Conservation (phyloP, 2,797 vertebrate species). For the Falco biarmicus region DNA sequence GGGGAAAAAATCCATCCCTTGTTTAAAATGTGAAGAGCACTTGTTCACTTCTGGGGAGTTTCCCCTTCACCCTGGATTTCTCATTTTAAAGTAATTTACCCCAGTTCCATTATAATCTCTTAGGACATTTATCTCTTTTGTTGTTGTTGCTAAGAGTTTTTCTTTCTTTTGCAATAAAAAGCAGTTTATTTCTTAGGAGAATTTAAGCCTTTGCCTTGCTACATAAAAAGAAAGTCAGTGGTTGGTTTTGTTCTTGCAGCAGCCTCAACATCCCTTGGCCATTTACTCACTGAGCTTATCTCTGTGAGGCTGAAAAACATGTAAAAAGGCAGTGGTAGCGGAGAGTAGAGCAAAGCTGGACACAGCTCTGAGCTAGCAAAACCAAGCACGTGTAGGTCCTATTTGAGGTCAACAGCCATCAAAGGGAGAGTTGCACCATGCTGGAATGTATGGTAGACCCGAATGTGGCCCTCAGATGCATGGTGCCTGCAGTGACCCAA, state of each 20-base stretch:
- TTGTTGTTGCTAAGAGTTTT: slow-evolving; percentile 29
- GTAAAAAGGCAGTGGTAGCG: background rate
- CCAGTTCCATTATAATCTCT: slow-evolving; percentile 12
- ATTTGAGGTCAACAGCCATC: background rate
- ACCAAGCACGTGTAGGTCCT: accelerated
- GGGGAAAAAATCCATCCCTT: background rate
- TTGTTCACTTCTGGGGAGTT: slow-evolving; percentile 59
- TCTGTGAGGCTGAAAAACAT: background rate
- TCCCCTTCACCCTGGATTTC: slow-evolving; percentile 7
- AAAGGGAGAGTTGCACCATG: background rate
- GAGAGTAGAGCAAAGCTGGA: background rate
- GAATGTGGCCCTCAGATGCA: background rate
- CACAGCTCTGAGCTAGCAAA: background rate
- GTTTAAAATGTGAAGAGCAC: slow-evolving; percentile 58
- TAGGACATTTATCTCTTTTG: slow-evolving; percentile 34
- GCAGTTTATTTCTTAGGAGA: slow-evolving; percentile 48
- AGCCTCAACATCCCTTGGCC: slow-evolving; percentile 14
- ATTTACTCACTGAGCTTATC: background rate
- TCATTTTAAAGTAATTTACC: slow-evolving; percentile 31
- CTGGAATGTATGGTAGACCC: accelerated
- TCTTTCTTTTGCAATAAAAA: slow-evolving; percentile 45
- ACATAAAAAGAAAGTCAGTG: slow-evolving; percentile 49
- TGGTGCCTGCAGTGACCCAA: background rate
- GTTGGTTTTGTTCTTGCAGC: slow-evolving; percentile 45
- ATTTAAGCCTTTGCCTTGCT: slow-evolving; percentile 37